phyloP scores from a whole-genome alignment of 37 sponge, comb jelly and placozoan genomes.

The Haliclona indistincta region DNA sequence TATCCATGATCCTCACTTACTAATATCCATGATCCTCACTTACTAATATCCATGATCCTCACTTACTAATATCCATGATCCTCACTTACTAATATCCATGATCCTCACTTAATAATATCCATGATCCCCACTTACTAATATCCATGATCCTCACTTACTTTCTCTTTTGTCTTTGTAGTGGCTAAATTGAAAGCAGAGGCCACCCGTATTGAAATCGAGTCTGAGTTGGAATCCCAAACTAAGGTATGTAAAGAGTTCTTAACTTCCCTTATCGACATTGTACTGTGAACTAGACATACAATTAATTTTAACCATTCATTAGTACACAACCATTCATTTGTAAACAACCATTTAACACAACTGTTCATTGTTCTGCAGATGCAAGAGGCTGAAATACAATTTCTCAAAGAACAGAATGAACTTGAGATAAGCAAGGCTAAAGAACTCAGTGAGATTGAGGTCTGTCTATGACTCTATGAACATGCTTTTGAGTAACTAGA shows the following conservation, averaged over 20 bases:
- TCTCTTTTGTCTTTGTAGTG: constrained; percentile 23
- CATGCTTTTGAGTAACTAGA: neutral
- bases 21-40: neutral
- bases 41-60: neutral
- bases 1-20: neutral
- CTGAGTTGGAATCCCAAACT: constrained; percentile 72
- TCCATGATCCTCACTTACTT: neutral
- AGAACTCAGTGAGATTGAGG: constrained; percentile 79
- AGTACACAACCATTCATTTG: neutral
- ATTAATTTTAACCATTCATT: neutral
- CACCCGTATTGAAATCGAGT: constrained; percentile 62
- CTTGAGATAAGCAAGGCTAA: constrained; percentile 73
- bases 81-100: neutral
- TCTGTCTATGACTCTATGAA: constrained; percentile 3
- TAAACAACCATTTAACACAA: neutral
- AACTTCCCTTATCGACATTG: neutral
- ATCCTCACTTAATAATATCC: neutral
- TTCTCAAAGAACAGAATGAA: constrained; percentile 71
- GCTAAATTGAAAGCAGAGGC: constrained; percentile 87
- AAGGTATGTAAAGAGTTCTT: too few species aligned
- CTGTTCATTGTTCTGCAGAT: constrained; percentile 2
- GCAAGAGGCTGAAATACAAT: constrained; percentile 72
- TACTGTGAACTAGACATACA: neutral
- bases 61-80: neutral
- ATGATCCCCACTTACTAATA: neutral